phyloP scores from a whole-genome alignment of 2,113 vertebrate species.

The Meriones unguiculatus region DNA sequence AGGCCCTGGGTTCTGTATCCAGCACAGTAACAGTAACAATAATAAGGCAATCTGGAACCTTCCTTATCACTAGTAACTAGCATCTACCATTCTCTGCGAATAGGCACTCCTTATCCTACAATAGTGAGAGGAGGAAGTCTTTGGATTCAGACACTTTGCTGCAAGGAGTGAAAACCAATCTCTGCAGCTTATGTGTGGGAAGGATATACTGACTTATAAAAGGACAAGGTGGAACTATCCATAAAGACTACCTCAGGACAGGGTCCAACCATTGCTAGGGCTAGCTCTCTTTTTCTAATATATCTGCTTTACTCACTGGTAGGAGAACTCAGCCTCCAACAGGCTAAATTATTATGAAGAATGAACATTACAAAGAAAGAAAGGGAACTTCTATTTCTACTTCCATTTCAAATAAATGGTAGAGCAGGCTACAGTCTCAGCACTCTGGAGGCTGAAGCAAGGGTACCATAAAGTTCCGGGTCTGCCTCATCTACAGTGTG shows the following conservation, averaged over 20 bases:
- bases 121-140: background rate
- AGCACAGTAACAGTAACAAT: background rate
- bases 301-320: background rate
- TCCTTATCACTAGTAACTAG: constrained; percentile 22
- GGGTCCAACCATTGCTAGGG: background rate
- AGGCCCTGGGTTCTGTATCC: background rate
- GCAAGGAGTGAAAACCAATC: background rate
- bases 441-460: background rate
- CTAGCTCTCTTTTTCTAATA: background rate
- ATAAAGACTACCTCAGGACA: background rate
- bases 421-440: background rate
- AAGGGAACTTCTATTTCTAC: background rate
- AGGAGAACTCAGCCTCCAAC: background rate
- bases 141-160: constrained; percentile 31
- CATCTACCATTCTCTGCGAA: background rate
- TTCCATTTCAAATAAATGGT: background rate
- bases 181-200: background rate
- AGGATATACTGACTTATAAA: background rate
- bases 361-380: background rate
- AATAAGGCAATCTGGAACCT: background rate
- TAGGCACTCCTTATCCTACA: background rate
- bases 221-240: background rate
- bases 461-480: background rate
- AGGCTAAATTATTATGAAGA: background rate
- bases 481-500: background rate